Conservation (phyloP, 2,888 invertebrate species). For the Cheilosia urbana region DNA sequence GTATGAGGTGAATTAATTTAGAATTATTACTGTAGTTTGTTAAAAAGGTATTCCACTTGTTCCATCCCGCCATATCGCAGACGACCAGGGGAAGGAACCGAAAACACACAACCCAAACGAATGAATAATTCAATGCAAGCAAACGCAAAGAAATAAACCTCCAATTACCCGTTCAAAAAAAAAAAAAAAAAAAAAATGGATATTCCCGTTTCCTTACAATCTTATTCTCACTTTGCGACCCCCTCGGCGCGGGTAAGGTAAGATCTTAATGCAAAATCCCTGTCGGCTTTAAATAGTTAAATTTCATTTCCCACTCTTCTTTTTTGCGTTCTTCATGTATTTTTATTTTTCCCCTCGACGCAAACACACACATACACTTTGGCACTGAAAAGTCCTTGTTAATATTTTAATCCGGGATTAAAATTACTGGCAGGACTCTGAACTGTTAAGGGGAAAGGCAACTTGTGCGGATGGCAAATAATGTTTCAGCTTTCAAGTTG, state of each 20-base stretch:
- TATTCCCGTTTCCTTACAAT: not conserved
- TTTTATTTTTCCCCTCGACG: not conserved
- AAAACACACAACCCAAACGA: conserved; percentile 12
- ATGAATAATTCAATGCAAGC: conserved; percentile 59
- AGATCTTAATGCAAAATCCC: conserved; percentile 63
- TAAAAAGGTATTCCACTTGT: conserved; percentile 4
- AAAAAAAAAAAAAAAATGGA: conserved; percentile 7
- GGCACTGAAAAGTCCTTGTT: conserved; percentile 65
- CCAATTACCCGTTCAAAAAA: conserved; percentile 23
- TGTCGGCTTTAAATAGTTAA: conserved; percentile 69
- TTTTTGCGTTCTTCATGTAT: not conserved
- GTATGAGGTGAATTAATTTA: conserved; percentile 60
- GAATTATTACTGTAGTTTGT: conserved; percentile 60
- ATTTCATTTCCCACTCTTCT: conserved; percentile 50
- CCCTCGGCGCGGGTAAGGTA: conserved; percentile 2
- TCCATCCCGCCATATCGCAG: not conserved
- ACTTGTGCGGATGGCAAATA: conserved; percentile 25
- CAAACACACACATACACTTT: not conserved
- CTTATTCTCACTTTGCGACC: conserved; percentile 29
- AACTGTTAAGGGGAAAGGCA: not conserved
- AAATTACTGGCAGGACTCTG: conserved; percentile 24
- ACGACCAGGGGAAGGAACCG: not conserved
- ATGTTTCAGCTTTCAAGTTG: conserved; percentile 68
- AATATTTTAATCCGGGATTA: conserved; percentile 72
- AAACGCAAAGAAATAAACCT: conserved; percentile 4